Conservation (phyloP, 2,797 vertebrate species). For the Sebastes oblongus region DNA sequence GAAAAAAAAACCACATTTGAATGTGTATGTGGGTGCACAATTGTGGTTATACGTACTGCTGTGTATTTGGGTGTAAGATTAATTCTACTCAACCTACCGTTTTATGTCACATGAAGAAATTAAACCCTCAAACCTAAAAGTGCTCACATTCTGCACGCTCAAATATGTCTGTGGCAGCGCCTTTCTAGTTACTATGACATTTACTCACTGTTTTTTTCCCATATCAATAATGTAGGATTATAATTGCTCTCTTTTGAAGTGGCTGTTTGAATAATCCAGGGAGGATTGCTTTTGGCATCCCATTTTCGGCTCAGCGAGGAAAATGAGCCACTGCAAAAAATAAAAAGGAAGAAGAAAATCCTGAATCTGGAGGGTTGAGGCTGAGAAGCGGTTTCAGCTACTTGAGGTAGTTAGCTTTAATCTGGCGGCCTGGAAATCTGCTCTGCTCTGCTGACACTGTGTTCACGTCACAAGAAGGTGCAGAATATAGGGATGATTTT, state of each 20-base stretch:
- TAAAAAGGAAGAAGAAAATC: slow-evolving; percentile 1
- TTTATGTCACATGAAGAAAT: slow-evolving; percentile 26
- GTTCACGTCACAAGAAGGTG: slow-evolving; percentile 19
- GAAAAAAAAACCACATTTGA: not conserved
- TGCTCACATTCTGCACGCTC: slow-evolving; percentile 19
- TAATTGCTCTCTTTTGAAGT: slow-evolving; percentile 74
- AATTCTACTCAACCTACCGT: slow-evolving; percentile 23
- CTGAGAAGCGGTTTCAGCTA: slow-evolving; percentile 35
- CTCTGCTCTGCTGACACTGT: slow-evolving; percentile 24
- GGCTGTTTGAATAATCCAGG: slow-evolving; percentile 70
- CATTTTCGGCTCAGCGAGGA: slow-evolving; percentile 57
- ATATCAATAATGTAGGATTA: slow-evolving; percentile 76
- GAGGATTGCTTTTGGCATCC: slow-evolving; percentile 70
- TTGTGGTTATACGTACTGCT: not conserved
- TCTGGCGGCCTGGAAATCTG: slow-evolving; percentile 44
- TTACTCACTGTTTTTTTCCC: slow-evolving; percentile 47
- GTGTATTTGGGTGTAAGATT: not conserved
- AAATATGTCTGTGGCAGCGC: slow-evolving; percentile 30
- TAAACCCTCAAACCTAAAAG: slow-evolving; percentile 35
- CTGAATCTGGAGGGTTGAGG: slow-evolving; percentile 41
- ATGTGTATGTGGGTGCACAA: not conserved
- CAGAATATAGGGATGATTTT: slow-evolving; percentile 11
- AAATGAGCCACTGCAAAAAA: slow-evolving; percentile 14
- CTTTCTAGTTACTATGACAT: slow-evolving; percentile 52
- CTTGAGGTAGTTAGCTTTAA: slow-evolving; percentile 54